These are phyloP conservation scores for Stenoptilia bipunctidactyla DNA, from an alignment of 2,888 invertebrate genomes.

Conservation along the genomic window DNA sequence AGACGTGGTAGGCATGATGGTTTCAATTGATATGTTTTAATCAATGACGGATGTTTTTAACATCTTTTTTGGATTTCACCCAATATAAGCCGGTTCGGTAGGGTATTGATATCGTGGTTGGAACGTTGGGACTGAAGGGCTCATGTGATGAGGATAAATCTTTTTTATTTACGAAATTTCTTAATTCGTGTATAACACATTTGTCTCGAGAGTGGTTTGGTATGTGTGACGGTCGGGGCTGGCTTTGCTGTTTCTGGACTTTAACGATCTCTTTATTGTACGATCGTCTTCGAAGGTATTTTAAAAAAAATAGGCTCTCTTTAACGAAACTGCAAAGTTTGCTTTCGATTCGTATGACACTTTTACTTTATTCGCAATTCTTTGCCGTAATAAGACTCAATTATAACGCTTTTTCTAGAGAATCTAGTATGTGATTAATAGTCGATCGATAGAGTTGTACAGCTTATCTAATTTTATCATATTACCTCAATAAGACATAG, in stretches of 20 bases:
- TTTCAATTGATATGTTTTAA: not conserved
- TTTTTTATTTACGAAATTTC: slow-evolving; percentile 33
- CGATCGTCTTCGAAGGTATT: too few species aligned
- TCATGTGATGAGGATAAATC: slow-evolving; percentile 63
- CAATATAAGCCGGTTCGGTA: slow-evolving; percentile 40
- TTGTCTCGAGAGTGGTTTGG: slow-evolving; percentile 53
- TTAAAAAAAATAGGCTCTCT: too few species aligned
- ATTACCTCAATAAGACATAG: too few species aligned
- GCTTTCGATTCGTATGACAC: too few species aligned
- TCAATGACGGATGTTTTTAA: not conserved
- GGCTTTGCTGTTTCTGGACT: slow-evolving; percentile 2
- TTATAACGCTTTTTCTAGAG: too few species aligned
- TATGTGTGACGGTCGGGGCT: slow-evolving; percentile 18
- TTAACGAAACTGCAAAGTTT: too few species aligned
- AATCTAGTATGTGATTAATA: too few species aligned
- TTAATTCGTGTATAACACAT: slow-evolving; percentile 61
- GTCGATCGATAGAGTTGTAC: too few species aligned
- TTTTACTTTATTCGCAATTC: too few species aligned
- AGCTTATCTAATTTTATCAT: too few species aligned
- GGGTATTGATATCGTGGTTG: slow-evolving; percentile 39
- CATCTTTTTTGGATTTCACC: slow-evolving; percentile 19
- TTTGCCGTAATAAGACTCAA: too few species aligned
- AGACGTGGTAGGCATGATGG: slow-evolving; percentile 10
- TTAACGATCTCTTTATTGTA: too few species aligned
- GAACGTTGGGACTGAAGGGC: slow-evolving; percentile 59